Base-by-base conservation (phyloP, 2,113 vertebrate species). In the Brienomyrus longianalis region DNA sequence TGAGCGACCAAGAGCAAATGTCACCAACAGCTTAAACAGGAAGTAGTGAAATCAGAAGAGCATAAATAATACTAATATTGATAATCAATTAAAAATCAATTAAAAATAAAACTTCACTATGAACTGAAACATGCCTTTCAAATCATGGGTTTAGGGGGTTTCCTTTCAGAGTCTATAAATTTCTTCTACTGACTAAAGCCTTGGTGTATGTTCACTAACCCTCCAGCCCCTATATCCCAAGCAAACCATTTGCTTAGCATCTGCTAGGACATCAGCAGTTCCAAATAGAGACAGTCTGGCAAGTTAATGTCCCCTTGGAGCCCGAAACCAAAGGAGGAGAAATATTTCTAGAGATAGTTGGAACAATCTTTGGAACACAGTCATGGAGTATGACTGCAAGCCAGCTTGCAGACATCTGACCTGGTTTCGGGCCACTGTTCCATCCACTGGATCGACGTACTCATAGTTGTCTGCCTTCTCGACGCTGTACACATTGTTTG, bases 371-470 rank as follows among this genome's bases (percentile, higher is more conserved):
- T 84, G 43, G 45, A 84, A 48, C 45, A 23, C 17, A 48, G 23
- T 23, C 39, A 84, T 10, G 39, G 74, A 43, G 35, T 43, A 84
- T 84, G 83, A 84, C 7, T 84, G 83, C 74, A 43, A 43, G 74
- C 31, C 74, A 80, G 35, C 19, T 21, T 8, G 35, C 48, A 7
- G 88, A 83, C 50, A 50, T 84, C 96, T 92, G 95, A 99, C 98
- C 98, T 99, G 98, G 96, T 98, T 98, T 93, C 98, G 97, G 93
- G 96, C 96, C 93, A 99, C 98, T 0, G 96, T 96, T 93, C 98
- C 98, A 92, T 99, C 98, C 96, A 99, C 98, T 0, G 98, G 98
- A 95, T 99, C 98, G 90, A 97, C 95, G 66, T 99, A 99, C 92
- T 99, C 98, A 87, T 99, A 99, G 95, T 97, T 99, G 94, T 98